Evolutionary conservation across 2,113 vertebrate species (phyloP), one percentile per base, ranked within the genome.

Genomic region (Coracopsis vasa): DNA sequence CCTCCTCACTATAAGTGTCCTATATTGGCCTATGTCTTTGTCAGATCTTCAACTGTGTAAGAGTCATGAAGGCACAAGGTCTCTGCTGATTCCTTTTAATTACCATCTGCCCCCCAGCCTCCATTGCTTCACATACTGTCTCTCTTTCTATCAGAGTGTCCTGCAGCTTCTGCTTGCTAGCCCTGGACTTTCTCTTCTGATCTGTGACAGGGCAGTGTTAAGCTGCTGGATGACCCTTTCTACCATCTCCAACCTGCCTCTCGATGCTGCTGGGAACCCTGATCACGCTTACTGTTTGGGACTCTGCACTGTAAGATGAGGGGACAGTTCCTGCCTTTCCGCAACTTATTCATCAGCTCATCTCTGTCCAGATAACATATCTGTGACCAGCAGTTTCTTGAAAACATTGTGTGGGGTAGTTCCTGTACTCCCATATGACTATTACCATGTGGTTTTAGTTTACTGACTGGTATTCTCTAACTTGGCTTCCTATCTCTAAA

Each of bases 361-460:
- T 5, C 7, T 73, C 67, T 75, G 74, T 65, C 62, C 69, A 58
- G 60, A 60, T 71, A 92, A 66, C 50, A 37, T 66, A 37, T 64
- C 81, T 37, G 53, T 69, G 54, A 94, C 56, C 78, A 93, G 70
- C 65, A 96, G 81, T 51, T 67, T 74, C 81, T 67, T 62, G 21
- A 37, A 65, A 93, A 35, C 31, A 47, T 27, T 28, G 85, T 69
- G 62, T 92, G 85, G 48, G 88, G 81, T 88, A 92, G 81, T 9
- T 75, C 45, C 61, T 90, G 53, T 24, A 2, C 58, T 93, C 35
- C 83, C 53, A 73, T 71, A 51, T 45, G 60, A 58, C 65, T 81
- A 1, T 45, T 20, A 7, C 72, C 91, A 92, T 75, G 51, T 86
- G 96, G 88, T 86, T 96, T 95, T 58, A 61, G 69, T 95, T 92